A percentile compares a stretch with the other conserved stretches of the same genome.
phyloP scores from a whole-genome alignment of 2,113 vertebrate genomes.

The Podarcis raffonei region DNA sequence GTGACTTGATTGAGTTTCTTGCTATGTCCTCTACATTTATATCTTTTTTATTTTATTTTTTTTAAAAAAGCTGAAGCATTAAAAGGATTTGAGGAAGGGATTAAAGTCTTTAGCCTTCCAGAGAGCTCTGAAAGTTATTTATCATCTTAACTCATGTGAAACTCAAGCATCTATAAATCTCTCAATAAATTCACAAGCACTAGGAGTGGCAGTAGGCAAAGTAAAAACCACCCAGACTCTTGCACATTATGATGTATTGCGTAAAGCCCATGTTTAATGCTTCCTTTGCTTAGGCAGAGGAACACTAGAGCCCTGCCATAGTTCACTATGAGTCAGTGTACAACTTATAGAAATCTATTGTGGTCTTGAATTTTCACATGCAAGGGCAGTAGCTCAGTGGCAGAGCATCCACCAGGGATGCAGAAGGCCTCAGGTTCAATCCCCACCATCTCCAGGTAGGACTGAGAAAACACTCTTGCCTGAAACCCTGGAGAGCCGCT shows the following conservation, averaged over 20 bases:
- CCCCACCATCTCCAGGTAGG: no score
- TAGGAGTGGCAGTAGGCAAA: slow-evolving; percentile 23
- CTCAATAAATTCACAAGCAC: slow-evolving; percentile 13
- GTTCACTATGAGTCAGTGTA: slow-evolving; percentile 8
- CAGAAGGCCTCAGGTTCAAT: no score
- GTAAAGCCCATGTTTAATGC: slow-evolving; percentile 11
- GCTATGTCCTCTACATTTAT: slow-evolving; percentile 38
- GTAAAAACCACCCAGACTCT: slow-evolving; percentile 37
- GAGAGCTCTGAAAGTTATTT: slow-evolving; percentile 29
- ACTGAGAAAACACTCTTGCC: no score
- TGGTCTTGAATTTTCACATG: slow-evolving; percentile 16
- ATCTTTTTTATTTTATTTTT: background rate
- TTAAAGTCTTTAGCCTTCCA: slow-evolving; percentile 56
- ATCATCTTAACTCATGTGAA: slow-evolving; percentile 45
- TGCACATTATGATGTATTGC: background rate
- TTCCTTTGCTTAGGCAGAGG: background rate
- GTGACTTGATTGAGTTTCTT: slow-evolving; percentile 34
- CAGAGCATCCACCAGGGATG: no score
- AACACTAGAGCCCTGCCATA: background rate
- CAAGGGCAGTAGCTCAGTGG: no score
- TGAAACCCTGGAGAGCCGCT: no score
- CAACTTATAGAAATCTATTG: background rate
- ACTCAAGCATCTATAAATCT: slow-evolving; percentile 52
- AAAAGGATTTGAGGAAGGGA: slow-evolving; percentile 43
- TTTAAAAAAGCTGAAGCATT: slow-evolving; percentile 31